phyloP scores from a whole-genome alignment of 1,140 invertebrate genomes.

The Aphaenogaster floridana region DNA sequence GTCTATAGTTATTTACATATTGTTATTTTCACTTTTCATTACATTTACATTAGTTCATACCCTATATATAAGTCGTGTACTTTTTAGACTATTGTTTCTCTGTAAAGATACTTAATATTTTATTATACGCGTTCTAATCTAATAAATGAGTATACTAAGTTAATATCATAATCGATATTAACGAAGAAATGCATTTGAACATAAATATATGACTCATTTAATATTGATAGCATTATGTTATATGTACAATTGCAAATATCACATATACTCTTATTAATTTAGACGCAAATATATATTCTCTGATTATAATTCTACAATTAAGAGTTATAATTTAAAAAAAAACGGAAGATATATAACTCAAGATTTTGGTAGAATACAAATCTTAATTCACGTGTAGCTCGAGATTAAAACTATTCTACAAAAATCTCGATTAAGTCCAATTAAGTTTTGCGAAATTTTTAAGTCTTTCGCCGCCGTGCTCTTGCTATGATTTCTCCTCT shows the following conservation, averaged over 20 bases:
- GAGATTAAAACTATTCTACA: constrained; percentile 56
- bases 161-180: not conserved
- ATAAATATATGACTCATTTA: constrained; percentile 10
- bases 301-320: constrained; percentile 44
- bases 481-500: constrained; percentile 93
- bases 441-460: constrained; percentile 59
- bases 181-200: constrained; percentile 5
- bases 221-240: constrained; percentile 20
- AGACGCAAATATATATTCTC: constrained; percentile 16
- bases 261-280: constrained; percentile 2
- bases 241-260: constrained; percentile 13
- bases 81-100: not conserved
- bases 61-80: not conserved
- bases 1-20: constrained; percentile 37
- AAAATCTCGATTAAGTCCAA: constrained; percentile 26
- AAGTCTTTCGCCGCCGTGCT: constrained; percentile 56
- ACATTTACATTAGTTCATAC: not conserved
- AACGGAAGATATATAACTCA: not conserved
- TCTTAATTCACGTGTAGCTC: not conserved
- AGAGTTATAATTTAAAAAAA: not conserved
- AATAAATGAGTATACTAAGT: not conserved
- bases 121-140: not conserved
- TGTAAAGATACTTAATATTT: not conserved
- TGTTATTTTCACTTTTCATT: constrained; percentile 37
- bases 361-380: constrained; percentile 21